A percentile compares a stretch with the other conserved stretches of the same genome.
Conservation (phyloP, 2,113 vertebrate species). For the Eulemur macaco region DNA sequence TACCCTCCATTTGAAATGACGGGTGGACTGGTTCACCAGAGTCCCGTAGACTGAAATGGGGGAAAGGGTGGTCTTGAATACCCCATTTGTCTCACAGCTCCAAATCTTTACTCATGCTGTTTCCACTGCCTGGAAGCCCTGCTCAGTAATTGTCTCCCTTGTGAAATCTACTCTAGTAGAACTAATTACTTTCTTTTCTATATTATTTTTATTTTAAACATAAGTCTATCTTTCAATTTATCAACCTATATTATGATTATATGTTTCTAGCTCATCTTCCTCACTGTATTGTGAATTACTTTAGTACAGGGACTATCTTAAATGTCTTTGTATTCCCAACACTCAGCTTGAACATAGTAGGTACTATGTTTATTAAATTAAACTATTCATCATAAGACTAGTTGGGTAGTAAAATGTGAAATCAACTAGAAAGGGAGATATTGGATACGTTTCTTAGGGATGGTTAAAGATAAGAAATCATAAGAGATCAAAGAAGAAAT, state of each 20-base stretch:
- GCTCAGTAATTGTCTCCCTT: not conserved
- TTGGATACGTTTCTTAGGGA: constrained; percentile 22
- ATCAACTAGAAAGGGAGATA: constrained; percentile 9
- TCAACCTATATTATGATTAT: constrained; percentile 13
- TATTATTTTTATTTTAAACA: constrained; percentile 29
- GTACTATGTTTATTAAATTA: constrained; percentile 18
- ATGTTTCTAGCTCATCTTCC: constrained; percentile 38
- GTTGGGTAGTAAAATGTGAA: constrained; percentile 13
- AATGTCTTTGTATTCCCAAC: constrained; percentile 16
- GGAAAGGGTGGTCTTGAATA: not conserved
- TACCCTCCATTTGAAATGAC: not conserved
- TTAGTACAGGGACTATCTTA: constrained; percentile 17
- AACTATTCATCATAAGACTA: constrained; percentile 4
- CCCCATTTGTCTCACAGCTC: not conserved
- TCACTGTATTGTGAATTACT: not conserved
- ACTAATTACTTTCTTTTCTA: constrained; percentile 37
- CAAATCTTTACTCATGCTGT: not conserved
- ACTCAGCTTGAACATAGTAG: constrained; percentile 13
- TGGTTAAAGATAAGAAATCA: constrained; percentile 43
- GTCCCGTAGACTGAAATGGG: not conserved
- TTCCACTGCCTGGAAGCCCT: not conserved
- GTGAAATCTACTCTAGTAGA: constrained; percentile 1
- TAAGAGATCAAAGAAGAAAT: constrained; percentile 15
- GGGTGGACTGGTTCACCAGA: not conserved
- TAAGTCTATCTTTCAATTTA: constrained; percentile 27